Evolutionary conservation across 2,888 invertebrate species (phyloP).

Genomic region (Sycophila texana): DNA sequence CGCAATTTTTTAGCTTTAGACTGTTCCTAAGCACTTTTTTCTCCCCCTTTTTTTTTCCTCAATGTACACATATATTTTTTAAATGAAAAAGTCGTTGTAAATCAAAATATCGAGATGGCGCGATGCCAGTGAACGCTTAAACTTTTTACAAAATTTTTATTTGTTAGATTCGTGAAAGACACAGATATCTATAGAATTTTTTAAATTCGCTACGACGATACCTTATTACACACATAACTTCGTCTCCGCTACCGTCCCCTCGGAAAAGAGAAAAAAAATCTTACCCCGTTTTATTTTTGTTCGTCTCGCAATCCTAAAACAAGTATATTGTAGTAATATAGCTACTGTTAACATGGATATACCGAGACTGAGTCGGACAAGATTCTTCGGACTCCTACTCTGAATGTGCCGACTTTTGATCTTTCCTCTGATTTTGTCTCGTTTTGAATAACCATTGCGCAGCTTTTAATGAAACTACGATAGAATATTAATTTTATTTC

Average conservation of each 20-base stretch:
- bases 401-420: conserved; percentile 4
- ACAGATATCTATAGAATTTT: conserved; percentile 64
- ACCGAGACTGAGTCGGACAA: conserved; percentile 63
- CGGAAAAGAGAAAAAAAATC: conserved; percentile 5
- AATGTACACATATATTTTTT: conserved; percentile 22
- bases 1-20: too few species aligned
- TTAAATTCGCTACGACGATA: conserved; percentile 51
- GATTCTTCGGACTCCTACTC: conserved; percentile 30
- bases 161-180: conserved; percentile 65
- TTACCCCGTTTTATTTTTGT: conserved; percentile 51
- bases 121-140: conserved; percentile 34
- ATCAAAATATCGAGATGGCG: conserved; percentile 1
- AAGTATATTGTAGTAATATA: conserved; percentile 70
- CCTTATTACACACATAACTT: conserved; percentile 14
- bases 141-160: conserved; percentile 47
- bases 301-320: conserved; percentile 69
- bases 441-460: background rate
- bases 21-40: background rate
- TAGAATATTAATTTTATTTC: background rate
- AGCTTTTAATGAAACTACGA: background rate
- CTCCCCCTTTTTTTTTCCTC: background rate
- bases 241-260: background rate
- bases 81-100: conserved; percentile 12
- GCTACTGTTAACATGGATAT: conserved; percentile 71
- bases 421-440: conserved; percentile 17